Percentiles rank a stretch among this genome's conserved stretches.
Evolutionary conservation across 2,113 vertebrate species (phyloP).

Genomic region (Ginglymostoma cirratum): DNA sequence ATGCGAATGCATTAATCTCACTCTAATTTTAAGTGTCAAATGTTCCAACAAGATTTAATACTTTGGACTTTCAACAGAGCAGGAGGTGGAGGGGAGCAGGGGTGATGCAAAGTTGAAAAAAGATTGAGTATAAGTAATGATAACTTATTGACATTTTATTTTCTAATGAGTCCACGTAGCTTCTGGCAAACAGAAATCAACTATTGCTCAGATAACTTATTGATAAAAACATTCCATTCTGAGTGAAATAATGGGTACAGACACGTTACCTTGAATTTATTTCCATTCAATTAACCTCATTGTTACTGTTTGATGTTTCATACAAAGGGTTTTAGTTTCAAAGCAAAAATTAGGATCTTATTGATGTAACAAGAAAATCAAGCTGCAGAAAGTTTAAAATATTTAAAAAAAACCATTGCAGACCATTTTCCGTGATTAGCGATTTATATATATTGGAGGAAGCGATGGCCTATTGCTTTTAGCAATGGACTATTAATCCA

Average conservation of each 20-base stretch:
- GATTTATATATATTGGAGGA: no score
- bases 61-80: not conserved
- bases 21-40: not conserved
- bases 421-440: not conserved
- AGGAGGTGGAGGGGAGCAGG: not conserved
- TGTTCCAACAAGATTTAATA: not conserved
- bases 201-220: not conserved
- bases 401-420: not conserved
- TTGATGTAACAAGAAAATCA: not conserved
- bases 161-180: not conserved
- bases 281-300: not conserved
- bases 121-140: not conserved
- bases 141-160: not conserved
- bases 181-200: not conserved
- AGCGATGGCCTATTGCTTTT: no score
- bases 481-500: no score
- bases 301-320: conserved; percentile 1
- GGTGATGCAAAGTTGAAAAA: not conserved
- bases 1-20: not conserved
- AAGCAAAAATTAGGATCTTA: not conserved
- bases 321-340: not conserved
- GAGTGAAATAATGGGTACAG: not conserved
- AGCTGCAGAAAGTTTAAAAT: not conserved
- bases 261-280: not conserved
- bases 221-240: not conserved